Percentiles rank a stretch among this genome's conserved stretches.
These are phyloP conservation scores for Uloborus plumipes DNA, from an alignment of 2,888 invertebrate species.

Conservation along the genomic window DNA sequence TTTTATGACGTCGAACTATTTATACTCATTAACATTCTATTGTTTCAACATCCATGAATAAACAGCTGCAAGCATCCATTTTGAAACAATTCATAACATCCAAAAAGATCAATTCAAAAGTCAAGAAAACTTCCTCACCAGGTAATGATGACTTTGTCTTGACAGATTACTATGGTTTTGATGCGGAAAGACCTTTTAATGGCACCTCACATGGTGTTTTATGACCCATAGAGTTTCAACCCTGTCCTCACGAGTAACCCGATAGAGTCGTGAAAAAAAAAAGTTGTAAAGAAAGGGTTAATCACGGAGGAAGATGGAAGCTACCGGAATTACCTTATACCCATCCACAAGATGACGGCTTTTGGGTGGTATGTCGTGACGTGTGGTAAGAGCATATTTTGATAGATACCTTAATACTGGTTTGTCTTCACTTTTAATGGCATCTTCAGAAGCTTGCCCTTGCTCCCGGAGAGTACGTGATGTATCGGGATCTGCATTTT, in stretches of 20 bases:
- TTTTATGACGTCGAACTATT: too few relatives aligned
- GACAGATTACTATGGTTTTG: slow-evolving; percentile 49
- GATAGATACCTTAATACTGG: slow-evolving; percentile 61
- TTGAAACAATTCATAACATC: too few relatives aligned
- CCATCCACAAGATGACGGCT: not conserved
- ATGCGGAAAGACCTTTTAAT: slow-evolving; percentile 32
- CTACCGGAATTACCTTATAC: slow-evolving; percentile 44
- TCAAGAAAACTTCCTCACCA: too few relatives aligned
- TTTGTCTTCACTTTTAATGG: slow-evolving; percentile 59
- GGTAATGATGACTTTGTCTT: slow-evolving; percentile 41
- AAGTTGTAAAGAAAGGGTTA: slow-evolving; percentile 50
- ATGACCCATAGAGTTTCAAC: slow-evolving; percentile 35
- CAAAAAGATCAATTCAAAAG: too few relatives aligned
- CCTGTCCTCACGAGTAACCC: slow-evolving; percentile 34
- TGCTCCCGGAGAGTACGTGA: slow-evolving; percentile 31
- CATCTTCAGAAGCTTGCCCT: slow-evolving; percentile 43
- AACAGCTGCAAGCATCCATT: too few relatives aligned
- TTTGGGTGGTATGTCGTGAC: slow-evolving; percentile 42
- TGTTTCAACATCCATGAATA: too few relatives aligned
- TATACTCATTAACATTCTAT: too few relatives aligned
- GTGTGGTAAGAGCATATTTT: slow-evolving; percentile 46
- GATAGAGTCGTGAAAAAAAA: not conserved
- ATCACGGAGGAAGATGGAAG: slow-evolving; percentile 39
- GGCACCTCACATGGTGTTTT: slow-evolving; percentile 36
- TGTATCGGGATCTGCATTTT: slow-evolving; percentile 26